These are phyloP conservation scores for Oenanthe melanoleuca DNA, from an alignment of 2,113 vertebrate genomes.

Conservation along the genomic window DNA sequence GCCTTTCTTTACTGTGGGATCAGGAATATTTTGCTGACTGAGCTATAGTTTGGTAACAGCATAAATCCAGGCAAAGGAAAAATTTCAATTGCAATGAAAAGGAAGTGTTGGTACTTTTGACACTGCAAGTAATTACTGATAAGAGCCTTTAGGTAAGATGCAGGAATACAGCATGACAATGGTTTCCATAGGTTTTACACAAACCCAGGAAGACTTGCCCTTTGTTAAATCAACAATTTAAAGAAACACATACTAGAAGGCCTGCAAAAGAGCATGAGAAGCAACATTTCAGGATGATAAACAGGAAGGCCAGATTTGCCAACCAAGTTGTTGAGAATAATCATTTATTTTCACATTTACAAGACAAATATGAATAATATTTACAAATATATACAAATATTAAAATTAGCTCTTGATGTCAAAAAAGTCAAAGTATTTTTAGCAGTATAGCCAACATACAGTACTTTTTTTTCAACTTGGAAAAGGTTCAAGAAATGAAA, in stretches of 20 bases:
- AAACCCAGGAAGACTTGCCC: not conserved
- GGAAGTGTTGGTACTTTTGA: not conserved
- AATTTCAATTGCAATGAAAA: not conserved
- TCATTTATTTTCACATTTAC: conserved; percentile 66
- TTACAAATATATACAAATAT: conserved; percentile 74
- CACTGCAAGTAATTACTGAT: not conserved
- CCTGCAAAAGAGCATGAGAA: not conserved
- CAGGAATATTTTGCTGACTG: not conserved
- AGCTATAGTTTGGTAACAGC: not conserved
- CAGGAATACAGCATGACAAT: not conserved
- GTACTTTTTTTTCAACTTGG: not conserved
- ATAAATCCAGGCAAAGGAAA: not conserved
- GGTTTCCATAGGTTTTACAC: not conserved
- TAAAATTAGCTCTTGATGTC: not conserved
- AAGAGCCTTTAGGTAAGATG: not conserved
- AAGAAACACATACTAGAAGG: not conserved
- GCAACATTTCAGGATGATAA: not conserved
- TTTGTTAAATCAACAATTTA: not conserved
- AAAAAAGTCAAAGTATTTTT: not conserved
- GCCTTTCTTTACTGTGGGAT: not conserved
- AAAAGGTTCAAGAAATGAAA: not conserved
- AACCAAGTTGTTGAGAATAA: not conserved
- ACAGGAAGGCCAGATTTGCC: not conserved
- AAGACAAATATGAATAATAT: conserved; percentile 61
- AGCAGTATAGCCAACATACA: not conserved